A percentile compares a stretch with the other conserved stretches of the same genome.
Conservation (phyloP, 2,797 vertebrate species). For the Echeneis naucrates region DNA sequence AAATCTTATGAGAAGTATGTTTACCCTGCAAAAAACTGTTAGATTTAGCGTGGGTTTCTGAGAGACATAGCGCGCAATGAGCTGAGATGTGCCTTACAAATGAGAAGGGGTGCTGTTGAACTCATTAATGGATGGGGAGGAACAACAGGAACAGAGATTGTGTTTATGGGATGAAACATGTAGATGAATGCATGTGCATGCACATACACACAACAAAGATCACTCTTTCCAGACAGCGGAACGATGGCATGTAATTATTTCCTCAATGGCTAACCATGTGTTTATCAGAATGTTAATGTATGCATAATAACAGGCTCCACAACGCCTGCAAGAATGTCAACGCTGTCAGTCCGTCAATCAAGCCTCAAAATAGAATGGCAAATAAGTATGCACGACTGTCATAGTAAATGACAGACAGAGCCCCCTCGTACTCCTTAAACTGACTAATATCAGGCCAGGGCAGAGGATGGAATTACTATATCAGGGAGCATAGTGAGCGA, state of each 20-base stretch:
- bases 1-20: constrained; percentile 39
- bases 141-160: constrained; percentile 67
- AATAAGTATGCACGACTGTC: constrained; percentile 90
- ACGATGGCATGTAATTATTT: constrained; percentile 98
- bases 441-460: constrained; percentile 84
- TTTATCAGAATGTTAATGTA: constrained; percentile 99
- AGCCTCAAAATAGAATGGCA: constrained; percentile 91
- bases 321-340: constrained; percentile 91
- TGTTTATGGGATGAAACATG: constrained; percentile 70
- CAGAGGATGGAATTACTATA: constrained; percentile 77
- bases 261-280: constrained; percentile 91
- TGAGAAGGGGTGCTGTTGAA: constrained; percentile 58
- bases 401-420: constrained; percentile 87
- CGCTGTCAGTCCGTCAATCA: constrained; percentile 94
- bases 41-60: constrained; percentile 36
- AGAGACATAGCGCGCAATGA: constrained; percentile 27
- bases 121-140: constrained; percentile 65
- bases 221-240: constrained; percentile 84
- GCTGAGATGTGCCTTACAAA: constrained; percentile 60
- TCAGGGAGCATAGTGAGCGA: constrained; percentile 56
- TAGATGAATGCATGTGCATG: constrained; percentile 49
- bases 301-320: constrained; percentile 97
- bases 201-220: constrained; percentile 53
- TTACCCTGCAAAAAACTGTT: constrained; percentile 9
- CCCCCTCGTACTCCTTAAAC: constrained; percentile 78